Evolutionary conservation across 2,888 invertebrate species (phyloP), one percentile per base, ranked within the genome.

Genomic region (Microctonus aethiopoides): DNA sequence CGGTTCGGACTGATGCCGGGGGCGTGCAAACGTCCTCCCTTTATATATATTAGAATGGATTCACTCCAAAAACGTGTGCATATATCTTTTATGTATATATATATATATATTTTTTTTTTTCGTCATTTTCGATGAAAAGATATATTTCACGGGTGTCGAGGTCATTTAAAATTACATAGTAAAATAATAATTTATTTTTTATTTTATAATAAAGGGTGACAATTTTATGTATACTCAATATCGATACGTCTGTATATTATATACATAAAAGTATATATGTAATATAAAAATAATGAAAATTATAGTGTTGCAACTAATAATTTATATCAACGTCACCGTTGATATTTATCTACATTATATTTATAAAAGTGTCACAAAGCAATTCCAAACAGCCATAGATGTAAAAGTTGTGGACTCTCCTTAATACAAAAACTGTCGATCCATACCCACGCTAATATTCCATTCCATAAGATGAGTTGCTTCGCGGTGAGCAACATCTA

Each of bases 21-120:
- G 77, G 77, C 77, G 75, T 75, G 77, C 75, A 75, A 73, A 73
- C 75, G 73, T 75, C 72, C 66, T 75, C 51, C n/a, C n/a, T n/a
- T n/a, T n/a, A n/a, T 46, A 29, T 11, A 63, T 32, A 41, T 62
- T 41, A 62, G 46, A 62, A 46, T 62, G 62, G 62, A 62, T 62
- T 62, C 62, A 24, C 41, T 62, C 62, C 3, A 29, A 29, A 29
- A 29, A 3, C 29, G 77, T 77, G 75, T 75, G 76, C 75, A 75
- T 72, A 73, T 74, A 72, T 75, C 72, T 64, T 75, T 72, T 67
- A 16, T 7, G 3, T 29, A 5, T 7, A 3, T 46, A 16, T 16
- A 51, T 32, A 26, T 24, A 56, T 56, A 26, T 56, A 56, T 56
- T 56, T 56, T 29, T 13, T 29, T 16, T 32, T n/a, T n/a, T 54